Conservation (phyloP, 2,113 vertebrate species). For the Arizona elegans region DNA sequence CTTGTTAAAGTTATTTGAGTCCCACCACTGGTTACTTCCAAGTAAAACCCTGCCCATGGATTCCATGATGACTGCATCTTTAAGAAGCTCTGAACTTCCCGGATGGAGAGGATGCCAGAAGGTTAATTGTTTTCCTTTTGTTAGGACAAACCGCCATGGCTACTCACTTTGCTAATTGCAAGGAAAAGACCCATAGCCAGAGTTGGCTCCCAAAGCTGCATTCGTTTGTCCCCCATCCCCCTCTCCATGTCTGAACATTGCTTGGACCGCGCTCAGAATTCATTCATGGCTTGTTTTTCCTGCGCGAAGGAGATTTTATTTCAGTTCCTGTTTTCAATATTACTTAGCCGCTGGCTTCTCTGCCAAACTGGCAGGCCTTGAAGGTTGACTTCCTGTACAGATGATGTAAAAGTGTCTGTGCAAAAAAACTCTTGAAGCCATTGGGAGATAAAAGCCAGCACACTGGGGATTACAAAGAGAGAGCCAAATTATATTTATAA, state of each 20-base stretch:
- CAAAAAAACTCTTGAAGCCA: slow-evolving; percentile 66
- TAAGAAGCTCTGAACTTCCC: not conserved
- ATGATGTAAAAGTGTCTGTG: slow-evolving; percentile 68
- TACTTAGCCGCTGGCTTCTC: slow-evolving; percentile 56
- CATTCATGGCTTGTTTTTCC: slow-evolving; percentile 39
- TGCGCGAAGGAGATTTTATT: slow-evolving; percentile 57
- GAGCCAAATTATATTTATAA: slow-evolving; percentile 87
- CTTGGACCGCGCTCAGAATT: slow-evolving; percentile 10
- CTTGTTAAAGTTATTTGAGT: too few species aligned
- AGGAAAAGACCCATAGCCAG: not conserved
- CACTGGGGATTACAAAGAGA: slow-evolving; percentile 73
- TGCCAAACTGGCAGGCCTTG: slow-evolving; percentile 66
- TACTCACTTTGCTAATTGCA: not conserved
- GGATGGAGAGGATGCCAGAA: not conserved
- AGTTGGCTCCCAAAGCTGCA: not conserved
- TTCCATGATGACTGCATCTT: not conserved
- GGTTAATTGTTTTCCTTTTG: not conserved
- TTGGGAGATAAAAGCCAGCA: slow-evolving; percentile 78
- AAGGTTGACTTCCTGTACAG: slow-evolving; percentile 66
- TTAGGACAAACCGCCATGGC: not conserved
- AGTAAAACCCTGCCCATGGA: not conserved
- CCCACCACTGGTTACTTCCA: not conserved
- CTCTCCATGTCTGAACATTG: rapidly evolving
- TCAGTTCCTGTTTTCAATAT: slow-evolving; percentile 55
- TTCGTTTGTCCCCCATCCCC: rapidly evolving